Conservation (phyloP, 2,888 invertebrate species). For the Nezara viridula region DNA sequence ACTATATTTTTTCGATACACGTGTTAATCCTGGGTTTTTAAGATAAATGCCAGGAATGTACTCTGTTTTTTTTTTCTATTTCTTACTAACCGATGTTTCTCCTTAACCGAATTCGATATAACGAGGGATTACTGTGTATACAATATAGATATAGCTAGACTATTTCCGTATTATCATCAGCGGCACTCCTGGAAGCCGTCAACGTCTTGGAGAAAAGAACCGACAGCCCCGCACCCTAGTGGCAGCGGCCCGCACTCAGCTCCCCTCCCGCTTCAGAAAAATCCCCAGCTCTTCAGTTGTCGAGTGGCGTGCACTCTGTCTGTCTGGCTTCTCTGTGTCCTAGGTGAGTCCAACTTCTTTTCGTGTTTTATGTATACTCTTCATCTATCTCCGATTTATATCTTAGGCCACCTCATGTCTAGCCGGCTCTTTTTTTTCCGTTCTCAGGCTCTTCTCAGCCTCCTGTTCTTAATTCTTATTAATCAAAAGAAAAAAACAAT, state of each 20-base stretch:
- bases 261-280: constrained; percentile 32
- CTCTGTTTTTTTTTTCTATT: too few relatives aligned
- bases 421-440: neutral
- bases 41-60: too few relatives aligned
- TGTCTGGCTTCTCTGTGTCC: neutral
- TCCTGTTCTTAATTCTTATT: too few relatives aligned
- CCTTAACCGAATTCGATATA: too few relatives aligned
- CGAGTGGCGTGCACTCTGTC: constrained; percentile 27
- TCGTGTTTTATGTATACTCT: neutral
- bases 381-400: neutral
- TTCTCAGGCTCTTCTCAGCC: neutral
- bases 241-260: neutral
- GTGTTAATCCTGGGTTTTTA: too few relatives aligned
- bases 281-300: constrained; percentile 27
- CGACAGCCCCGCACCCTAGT: neutral
- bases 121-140: too few relatives aligned
- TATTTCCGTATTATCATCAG: neutral
- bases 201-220: neutral
- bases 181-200: neutral
- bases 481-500: too few relatives aligned
- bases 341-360: neutral
- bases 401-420: neutral
- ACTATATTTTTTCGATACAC: too few relatives aligned
- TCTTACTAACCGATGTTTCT: too few relatives aligned
- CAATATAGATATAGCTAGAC: too few relatives aligned